phyloP scores from a whole-genome alignment of 1,140 invertebrate species.

The Drosophila ambigua region DNA sequence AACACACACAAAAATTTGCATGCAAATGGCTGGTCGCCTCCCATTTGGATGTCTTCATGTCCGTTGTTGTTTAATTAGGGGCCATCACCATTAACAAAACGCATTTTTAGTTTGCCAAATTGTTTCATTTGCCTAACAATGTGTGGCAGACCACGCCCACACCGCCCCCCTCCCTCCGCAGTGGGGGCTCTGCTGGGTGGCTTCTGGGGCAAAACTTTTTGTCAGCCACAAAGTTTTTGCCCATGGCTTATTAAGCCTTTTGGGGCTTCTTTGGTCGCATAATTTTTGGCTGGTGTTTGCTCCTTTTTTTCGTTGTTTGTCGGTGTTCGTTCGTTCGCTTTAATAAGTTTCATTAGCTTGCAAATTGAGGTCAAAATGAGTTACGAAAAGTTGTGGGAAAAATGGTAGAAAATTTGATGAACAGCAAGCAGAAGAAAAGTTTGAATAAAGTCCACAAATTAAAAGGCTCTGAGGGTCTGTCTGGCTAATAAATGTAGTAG shows the following conservation, averaged over 20 bases:
- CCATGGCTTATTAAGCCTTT: constrained; percentile 61
- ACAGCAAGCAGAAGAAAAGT: neutral
- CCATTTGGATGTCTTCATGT: constrained; percentile 43
- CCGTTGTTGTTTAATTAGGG: constrained; percentile 50
- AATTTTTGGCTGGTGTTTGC: constrained; percentile 7
- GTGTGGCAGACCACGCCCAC: neutral
- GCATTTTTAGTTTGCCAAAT: constrained; percentile 56
- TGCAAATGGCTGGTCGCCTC: constrained; percentile 20
- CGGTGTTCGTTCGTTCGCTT: constrained; percentile 23
- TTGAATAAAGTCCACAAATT: neutral
- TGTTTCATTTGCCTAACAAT: constrained; percentile 40
- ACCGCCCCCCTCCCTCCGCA: constrained; percentile 4
- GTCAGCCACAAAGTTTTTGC: constrained; percentile 24
- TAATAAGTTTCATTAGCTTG: constrained; percentile 64
- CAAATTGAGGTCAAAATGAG: constrained; percentile 56
- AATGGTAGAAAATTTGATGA: constrained; percentile 32
- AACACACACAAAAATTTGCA: constrained; percentile 50
- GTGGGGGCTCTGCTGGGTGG: neutral
- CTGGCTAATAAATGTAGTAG: no score
- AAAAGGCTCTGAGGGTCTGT: no score
- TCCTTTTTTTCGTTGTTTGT: neutral
- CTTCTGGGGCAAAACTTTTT: constrained; percentile 39
- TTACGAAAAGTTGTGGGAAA: constrained; percentile 35
- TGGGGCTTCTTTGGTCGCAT: neutral
- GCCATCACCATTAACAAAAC: constrained; percentile 55